Percentiles rank a stretch among this genome's conserved stretches.
These are phyloP conservation scores for Mormyrus lacerda DNA, from an alignment of 2,113 vertebrate species.

Conservation along the genomic window DNA sequence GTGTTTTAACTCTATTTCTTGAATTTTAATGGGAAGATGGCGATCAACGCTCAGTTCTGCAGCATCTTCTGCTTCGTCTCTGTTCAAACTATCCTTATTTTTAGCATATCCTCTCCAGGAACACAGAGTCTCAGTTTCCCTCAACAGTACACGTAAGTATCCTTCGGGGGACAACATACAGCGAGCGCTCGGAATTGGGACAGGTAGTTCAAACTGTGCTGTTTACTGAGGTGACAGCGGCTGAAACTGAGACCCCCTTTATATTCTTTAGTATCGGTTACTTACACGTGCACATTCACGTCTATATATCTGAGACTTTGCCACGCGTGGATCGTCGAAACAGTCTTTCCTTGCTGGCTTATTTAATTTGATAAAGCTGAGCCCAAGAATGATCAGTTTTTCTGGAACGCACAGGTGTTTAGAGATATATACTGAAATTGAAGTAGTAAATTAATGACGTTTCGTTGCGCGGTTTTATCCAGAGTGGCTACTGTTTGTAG, in stretches of 20 bases:
- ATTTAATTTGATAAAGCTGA: background rate
- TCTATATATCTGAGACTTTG: background rate
- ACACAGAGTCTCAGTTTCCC: constrained; percentile 78
- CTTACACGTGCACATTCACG: background rate
- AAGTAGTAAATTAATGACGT: constrained; percentile 20
- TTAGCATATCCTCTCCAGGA: constrained; percentile 68
- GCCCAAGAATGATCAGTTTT: background rate
- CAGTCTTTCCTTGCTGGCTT: background rate
- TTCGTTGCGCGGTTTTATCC: background rate
- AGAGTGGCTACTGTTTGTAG: constrained; percentile 6
- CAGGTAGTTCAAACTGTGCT: constrained; percentile 51
- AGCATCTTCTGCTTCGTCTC: constrained; percentile 68
- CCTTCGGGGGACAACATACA: constrained; percentile 20
- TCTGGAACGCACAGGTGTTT: constrained; percentile 24
- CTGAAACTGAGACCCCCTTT: constrained; percentile 31
- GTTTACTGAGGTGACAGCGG: constrained; percentile 29
- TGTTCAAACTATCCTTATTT: constrained; percentile 65
- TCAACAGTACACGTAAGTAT: constrained; percentile 91
- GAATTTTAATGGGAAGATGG: constrained; percentile 86
- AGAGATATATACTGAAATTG: background rate
- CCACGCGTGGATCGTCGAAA: background rate
- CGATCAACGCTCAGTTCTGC: constrained; percentile 76
- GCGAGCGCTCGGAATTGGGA: constrained; percentile 43
- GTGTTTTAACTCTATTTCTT: constrained; percentile 60
- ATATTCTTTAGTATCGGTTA: constrained; percentile 21